phyloP scores from a whole-genome alignment of 2,113 vertebrate species.

The Conger conger region DNA sequence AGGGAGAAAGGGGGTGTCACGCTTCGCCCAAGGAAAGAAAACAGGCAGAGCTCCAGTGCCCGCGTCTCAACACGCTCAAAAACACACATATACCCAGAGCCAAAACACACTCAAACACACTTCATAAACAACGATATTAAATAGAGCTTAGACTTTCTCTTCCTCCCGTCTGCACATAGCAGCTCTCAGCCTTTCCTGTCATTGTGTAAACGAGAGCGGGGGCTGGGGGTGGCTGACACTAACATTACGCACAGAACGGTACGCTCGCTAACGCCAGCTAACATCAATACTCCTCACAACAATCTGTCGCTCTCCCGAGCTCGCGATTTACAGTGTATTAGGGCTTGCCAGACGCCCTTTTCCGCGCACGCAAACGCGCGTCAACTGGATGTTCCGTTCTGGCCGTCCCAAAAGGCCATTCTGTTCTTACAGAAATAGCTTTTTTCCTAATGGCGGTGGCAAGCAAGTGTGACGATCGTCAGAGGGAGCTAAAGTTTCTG shows the following conservation, averaged over 20 bases:
- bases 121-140: conserved; percentile 5
- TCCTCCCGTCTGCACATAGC: neutral
- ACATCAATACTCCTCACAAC: neutral
- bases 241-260: neutral
- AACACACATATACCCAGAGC: neutral
- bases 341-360: neutral
- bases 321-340: neutral
- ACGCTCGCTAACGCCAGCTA: neutral
- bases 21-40: neutral
- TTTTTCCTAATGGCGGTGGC: neutral
- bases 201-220: conserved; percentile 9
- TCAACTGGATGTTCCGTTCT: too few species aligned
- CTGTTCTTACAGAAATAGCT: neutral
- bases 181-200: conserved; percentile 13
- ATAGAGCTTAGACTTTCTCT: conserved; percentile 6
- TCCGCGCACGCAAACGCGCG: neutral
- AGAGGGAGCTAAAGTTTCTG: neutral
- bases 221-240: neutral
- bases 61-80: neutral
- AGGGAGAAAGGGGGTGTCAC: neutral
- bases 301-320: neutral
- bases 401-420: too few species aligned
- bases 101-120: neutral
- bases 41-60: neutral
- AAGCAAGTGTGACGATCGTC: neutral